phyloP scores from a whole-genome alignment of 2,888 invertebrate genomes.

The Cantharis flavilabris region DNA sequence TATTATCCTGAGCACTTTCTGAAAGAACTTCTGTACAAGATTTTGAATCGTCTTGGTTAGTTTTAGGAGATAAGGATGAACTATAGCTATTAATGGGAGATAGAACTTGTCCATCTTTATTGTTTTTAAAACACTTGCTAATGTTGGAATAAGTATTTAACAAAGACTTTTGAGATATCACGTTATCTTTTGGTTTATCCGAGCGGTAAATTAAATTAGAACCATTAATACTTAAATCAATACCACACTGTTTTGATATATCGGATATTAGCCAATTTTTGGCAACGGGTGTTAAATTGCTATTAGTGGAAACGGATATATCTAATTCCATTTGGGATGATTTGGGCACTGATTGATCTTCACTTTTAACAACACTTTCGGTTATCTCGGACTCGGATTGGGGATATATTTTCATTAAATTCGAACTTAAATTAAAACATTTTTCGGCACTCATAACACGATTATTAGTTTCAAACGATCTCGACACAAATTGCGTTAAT shows the following conservation, averaged over 20 bases:
- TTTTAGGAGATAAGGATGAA: constrained; percentile 47
- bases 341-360: constrained; percentile 38
- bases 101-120: constrained; percentile 37
- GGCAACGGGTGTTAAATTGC: constrained; percentile 40
- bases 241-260: constrained; percentile 46
- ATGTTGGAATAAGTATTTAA: constrained; percentile 9
- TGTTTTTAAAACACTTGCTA: constrained; percentile 43
- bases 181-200: constrained; percentile 1
- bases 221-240: constrained; percentile 47
- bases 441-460: constrained; percentile 41
- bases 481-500: constrained; percentile 88
- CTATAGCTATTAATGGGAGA: constrained; percentile 42
- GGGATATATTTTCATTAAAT: constrained; percentile 35
- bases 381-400: constrained; percentile 14
- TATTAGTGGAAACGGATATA: constrained; percentile 19
- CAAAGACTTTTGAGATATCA: background rate
- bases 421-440: constrained; percentile 47
- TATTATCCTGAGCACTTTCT: constrained; percentile 42
- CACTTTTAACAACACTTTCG: constrained; percentile 43
- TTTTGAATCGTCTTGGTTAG: constrained; percentile 51
- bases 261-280: constrained; percentile 55
- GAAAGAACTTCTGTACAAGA: constrained; percentile 47
- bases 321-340: constrained; percentile 24
- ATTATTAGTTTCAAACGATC: constrained; percentile 73
- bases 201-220: constrained; percentile 25